Conservation (phyloP, 2,888 invertebrate genomes). For the Acrocyrtus sp. region DNA sequence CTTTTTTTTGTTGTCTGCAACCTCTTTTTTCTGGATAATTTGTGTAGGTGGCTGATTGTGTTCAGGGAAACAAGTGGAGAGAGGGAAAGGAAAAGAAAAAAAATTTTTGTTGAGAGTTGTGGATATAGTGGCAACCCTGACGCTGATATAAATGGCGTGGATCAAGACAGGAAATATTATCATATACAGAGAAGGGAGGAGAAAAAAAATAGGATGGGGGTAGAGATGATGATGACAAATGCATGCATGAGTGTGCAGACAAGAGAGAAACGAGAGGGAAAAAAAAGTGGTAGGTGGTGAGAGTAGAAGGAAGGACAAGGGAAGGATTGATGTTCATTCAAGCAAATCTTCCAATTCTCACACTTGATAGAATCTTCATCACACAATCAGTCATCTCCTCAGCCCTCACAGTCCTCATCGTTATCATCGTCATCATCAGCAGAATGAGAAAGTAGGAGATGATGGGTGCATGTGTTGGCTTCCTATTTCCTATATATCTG, state of each 20-base stretch:
- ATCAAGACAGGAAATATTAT: background rate
- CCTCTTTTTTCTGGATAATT: background rate
- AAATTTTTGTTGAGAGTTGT: background rate
- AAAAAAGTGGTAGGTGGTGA: background rate
- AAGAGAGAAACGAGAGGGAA: constrained; percentile 14
- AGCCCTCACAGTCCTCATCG: constrained; percentile 9
- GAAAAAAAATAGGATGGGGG: constrained; percentile 6
- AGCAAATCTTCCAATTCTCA: constrained; percentile 61
- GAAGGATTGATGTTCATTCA: constrained; percentile 54
- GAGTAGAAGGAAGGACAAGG: background rate
- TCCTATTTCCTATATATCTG: background rate
- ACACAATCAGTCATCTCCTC: constrained; percentile 60
- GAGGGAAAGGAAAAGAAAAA: background rate
- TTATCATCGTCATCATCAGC: background rate
- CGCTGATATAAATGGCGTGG: background rate
- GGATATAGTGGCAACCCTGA: constrained; percentile 2
- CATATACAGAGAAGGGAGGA: background rate
- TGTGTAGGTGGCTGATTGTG: background rate
- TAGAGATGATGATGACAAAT: constrained; percentile 7
- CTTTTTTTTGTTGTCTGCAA: background rate
- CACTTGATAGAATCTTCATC: constrained; percentile 61
- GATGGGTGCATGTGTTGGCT: background rate
- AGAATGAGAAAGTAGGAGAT: no score
- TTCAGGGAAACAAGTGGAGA: background rate
- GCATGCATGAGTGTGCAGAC: constrained; percentile 46